Conservation (phyloP, 2,888 invertebrate genomes). For the Cataglyphis rosenhaueri region DNA sequence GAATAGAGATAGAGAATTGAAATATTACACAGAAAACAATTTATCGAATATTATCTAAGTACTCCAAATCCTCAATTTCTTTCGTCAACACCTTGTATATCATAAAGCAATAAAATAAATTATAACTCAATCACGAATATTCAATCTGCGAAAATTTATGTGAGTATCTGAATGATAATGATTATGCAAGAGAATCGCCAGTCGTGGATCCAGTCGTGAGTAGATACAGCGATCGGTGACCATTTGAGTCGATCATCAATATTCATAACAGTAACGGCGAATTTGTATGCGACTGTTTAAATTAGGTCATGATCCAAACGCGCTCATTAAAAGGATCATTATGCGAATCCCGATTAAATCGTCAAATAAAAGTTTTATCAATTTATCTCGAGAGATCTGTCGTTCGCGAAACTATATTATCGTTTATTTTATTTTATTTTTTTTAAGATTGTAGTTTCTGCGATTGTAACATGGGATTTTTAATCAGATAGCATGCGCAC, state of each 20-base stretch:
- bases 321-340: background rate
- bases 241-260: constrained; percentile 46
- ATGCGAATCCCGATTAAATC: background rate
- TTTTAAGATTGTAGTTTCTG: background rate
- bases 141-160: background rate
- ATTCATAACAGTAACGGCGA: constrained; percentile 44
- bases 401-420: background rate
- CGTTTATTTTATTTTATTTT: background rate
- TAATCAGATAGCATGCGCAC: background rate
- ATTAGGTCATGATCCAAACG: constrained; percentile 58
- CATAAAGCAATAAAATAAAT: background rate
- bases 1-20: background rate
- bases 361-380: constrained; percentile 12
- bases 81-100: background rate
- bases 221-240: background rate
- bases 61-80: background rate
- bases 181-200: background rate
- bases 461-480: background rate
- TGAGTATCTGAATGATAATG: background rate
- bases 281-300: constrained; percentile 44
- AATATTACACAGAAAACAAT: background rate
- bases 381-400: background rate
- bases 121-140: background rate
- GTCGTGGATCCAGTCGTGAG: background rate
- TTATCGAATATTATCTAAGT: background rate